A percentile compares a stretch with the other conserved stretches of the same genome.
Conservation (phyloP, 2,888 invertebrate genomes). For the Tyria jacobaeae region DNA sequence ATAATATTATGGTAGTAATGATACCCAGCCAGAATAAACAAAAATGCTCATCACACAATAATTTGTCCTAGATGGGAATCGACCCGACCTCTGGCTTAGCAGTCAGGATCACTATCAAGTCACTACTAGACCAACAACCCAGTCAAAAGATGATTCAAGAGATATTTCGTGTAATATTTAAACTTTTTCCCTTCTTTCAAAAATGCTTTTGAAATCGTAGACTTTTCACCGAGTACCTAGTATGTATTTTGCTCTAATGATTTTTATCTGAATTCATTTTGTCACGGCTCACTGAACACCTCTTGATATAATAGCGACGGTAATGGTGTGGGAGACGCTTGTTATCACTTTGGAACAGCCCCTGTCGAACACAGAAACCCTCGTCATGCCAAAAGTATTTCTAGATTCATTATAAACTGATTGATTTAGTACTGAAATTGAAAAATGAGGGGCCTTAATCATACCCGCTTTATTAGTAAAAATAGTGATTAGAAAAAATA, state of each 20-base stretch:
- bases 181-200: too few species aligned
- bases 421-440: background rate
- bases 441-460: background rate
- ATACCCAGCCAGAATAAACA: too few species aligned
- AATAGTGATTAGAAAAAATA: too few species aligned
- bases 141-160: too few species aligned
- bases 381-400: background rate
- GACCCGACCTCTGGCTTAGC: too few species aligned
- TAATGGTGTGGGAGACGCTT: conserved; percentile 5
- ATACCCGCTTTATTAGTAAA: background rate
- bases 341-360: conserved; percentile 10
- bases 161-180: too few species aligned
- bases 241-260: background rate
- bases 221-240: background rate
- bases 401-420: background rate
- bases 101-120: too few species aligned
- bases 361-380: conserved; percentile 12
- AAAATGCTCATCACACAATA: too few species aligned
- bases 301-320: background rate
- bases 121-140: too few species aligned
- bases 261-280: conserved; percentile 1
- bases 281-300: background rate
- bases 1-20: too few species aligned
- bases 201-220: too few species aligned
- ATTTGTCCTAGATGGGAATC: too few species aligned